phyloP scores from a whole-genome alignment of 2,888 invertebrate species.

The Capitulum mitella region DNA sequence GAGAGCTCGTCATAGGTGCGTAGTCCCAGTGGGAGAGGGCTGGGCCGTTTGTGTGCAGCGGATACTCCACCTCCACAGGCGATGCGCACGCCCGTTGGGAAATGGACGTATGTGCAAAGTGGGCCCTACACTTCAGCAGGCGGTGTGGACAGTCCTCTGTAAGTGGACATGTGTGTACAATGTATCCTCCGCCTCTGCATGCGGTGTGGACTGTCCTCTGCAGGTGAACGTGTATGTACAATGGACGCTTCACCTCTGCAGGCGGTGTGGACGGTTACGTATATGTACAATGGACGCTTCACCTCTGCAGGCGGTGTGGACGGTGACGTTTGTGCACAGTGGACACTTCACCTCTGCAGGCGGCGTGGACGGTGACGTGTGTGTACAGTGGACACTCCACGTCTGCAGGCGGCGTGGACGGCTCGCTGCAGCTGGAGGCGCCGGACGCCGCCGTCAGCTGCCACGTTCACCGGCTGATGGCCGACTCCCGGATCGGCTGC shows the following conservation, averaged over 20 bases:
- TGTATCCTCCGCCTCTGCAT: no score
- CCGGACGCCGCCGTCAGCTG: background rate
- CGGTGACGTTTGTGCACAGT: no score
- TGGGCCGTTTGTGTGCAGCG: background rate
- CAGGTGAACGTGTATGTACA: background rate
- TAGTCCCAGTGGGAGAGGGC: background rate
- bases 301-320: background rate
- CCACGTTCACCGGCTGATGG: background rate
- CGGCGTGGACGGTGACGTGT: background rate
- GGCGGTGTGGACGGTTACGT: background rate
- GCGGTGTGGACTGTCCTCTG: background rate
- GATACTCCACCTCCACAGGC: background rate
- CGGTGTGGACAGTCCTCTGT: background rate
- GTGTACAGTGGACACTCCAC: background rate
- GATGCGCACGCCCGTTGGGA: no score
- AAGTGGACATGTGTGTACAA: background rate
- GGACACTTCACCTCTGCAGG: background rate
- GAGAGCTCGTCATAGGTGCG: background rate
- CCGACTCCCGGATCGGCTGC: background rate
- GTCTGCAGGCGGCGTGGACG: background rate
- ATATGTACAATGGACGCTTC: background rate
- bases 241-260: no score
- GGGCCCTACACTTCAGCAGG: background rate
- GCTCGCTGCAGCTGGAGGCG: background rate
- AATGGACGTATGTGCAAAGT: background rate